A percentile compares a stretch with the other conserved stretches of the same genome.
phyloP scores from a whole-genome alignment of 2,113 vertebrate species.

The Centropus bengalensis region DNA sequence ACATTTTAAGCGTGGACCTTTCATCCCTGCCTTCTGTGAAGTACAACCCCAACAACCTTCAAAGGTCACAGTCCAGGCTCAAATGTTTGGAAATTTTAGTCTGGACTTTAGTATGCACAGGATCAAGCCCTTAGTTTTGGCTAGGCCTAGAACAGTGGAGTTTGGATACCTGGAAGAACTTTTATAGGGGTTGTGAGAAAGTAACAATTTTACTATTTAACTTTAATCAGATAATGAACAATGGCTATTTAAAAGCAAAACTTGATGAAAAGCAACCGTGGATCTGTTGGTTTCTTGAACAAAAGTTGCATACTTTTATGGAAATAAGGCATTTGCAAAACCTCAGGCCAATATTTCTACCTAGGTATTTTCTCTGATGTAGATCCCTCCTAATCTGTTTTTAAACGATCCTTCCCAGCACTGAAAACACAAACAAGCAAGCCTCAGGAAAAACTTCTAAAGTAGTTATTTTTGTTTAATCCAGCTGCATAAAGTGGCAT shows the following conservation, averaged over 20 bases:
- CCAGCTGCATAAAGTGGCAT: not conserved
- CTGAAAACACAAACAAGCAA: not conserved
- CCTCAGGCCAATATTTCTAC: not conserved
- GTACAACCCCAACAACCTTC: not conserved
- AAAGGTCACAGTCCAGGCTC: not conserved
- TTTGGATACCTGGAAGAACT: not conserved
- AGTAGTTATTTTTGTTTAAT: not conserved
- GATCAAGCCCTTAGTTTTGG: not conserved
- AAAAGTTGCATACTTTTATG: not conserved
- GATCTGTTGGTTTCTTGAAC: not conserved
- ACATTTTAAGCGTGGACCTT: not conserved
- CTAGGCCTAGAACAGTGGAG: not conserved
- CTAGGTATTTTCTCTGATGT: not conserved
- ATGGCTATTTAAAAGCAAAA: not conserved
- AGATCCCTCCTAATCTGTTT: not conserved
- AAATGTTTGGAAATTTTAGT: not conserved
- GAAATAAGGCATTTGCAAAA: not conserved
- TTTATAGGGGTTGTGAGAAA: not conserved
- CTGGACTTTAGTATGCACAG: not conserved
- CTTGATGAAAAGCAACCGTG: not conserved
- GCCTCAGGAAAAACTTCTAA: not conserved
- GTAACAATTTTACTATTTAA: not conserved
- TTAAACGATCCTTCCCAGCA: not conserved
- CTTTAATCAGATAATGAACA: not conserved
- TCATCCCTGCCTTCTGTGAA: not conserved